Percentiles rank a stretch among this genome's conserved stretches.
phyloP scores from a whole-genome alignment of 2,113 vertebrate genomes.

The Alethe diademata region DNA sequence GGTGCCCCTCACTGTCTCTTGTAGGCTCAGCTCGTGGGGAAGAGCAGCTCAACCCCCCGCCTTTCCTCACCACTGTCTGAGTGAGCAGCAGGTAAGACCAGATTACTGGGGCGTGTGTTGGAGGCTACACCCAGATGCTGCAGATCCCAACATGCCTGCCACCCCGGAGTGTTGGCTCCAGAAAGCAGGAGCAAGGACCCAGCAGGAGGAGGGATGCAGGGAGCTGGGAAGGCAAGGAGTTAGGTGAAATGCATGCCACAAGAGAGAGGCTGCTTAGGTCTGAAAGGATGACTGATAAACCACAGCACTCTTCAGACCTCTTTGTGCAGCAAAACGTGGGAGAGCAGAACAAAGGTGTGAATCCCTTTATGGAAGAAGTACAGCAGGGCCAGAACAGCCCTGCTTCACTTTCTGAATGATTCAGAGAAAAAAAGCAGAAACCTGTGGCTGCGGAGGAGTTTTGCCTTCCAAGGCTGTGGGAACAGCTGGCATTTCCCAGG shows the following conservation, averaged over 20 bases:
- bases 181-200: neutral
- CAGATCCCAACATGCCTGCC: slow-evolving; percentile 58
- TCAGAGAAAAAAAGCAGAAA: neutral
- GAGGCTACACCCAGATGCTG: slow-evolving; percentile 54
- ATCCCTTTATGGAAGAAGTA: neutral
- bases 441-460: neutral
- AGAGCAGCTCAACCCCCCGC: neutral
- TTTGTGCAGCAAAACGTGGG: neutral
- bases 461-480: accelerated
- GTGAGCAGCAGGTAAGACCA: slow-evolving; percentile 65
- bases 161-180: neutral
- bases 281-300: neutral
- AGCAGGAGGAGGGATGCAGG: neutral
- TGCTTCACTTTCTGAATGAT: neutral
- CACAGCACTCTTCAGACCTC: neutral
- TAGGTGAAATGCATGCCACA: neutral
- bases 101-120: slow-evolving; percentile 43
- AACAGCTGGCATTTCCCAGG: neutral
- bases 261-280: neutral
- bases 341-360: neutral
- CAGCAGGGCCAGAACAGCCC: neutral
- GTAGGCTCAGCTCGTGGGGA: neutral
- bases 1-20: neutral
- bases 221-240: neutral
- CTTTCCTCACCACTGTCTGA: neutral